A percentile compares a stretch with the other conserved stretches of the same genome.
These are phyloP conservation scores for Vulpes lagopus DNA, from an alignment of 2,113 vertebrate species.

Conservation along the genomic window DNA sequence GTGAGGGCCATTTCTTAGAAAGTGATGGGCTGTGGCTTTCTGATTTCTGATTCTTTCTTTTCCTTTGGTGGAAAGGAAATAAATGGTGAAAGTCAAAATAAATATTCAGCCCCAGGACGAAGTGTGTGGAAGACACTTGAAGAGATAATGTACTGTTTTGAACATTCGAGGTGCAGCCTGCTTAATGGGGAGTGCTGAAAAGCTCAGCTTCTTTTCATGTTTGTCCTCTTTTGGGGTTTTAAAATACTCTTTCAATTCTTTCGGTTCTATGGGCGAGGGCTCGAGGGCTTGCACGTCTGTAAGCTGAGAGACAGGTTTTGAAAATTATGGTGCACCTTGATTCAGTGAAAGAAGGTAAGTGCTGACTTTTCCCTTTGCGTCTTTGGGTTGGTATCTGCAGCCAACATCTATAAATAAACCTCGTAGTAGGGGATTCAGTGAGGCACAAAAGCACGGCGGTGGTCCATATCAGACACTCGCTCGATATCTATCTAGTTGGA, in stretches of 20 bases:
- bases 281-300: not conserved
- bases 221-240: not conserved
- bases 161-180: not conserved
- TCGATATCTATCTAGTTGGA: fast-evolving
- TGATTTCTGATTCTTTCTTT: not conserved
- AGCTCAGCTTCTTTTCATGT: not conserved
- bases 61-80: not conserved
- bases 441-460: not conserved
- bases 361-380: no score
- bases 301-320: not conserved
- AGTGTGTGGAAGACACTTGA: not conserved
- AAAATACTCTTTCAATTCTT: not conserved
- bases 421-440: fast-evolving
- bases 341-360: not conserved
- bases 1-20: not conserved
- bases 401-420: not conserved
- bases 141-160: not conserved
- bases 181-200: not conserved
- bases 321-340: not conserved
- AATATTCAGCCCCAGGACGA: not conserved
- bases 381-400: not conserved
- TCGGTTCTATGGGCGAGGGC: not conserved
- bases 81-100: not conserved
- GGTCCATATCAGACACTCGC: not conserved
- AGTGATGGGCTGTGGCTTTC: not conserved